Base-by-base conservation (phyloP, 2,797 vertebrate species). In the Spheniscus humboldti region DNA sequence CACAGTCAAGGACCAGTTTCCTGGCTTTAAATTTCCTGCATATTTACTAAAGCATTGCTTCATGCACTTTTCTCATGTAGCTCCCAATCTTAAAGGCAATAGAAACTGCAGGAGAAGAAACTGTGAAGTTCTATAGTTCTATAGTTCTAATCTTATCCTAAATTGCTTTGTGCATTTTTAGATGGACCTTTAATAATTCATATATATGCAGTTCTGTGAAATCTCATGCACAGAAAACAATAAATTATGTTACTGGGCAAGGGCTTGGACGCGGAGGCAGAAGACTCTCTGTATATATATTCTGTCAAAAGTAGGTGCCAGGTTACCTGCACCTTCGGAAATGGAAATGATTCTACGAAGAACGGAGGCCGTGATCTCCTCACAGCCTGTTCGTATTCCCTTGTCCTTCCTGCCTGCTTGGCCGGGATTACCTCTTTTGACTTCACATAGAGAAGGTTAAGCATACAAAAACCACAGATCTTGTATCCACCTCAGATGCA, bases 21-120 rank as follows among this genome's bases (percentile, higher is more conserved):
- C 39, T 45, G n/a, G 68, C 72, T 96, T 91, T 55, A 86, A 57
- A 88, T 91, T 95, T 92, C 59, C 79, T 95, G 73, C 15, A 37
- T 77, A 68, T 94, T 94, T 90, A 90, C 87, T 45, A 79, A 86
- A 92, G 37, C 35, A 69, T 35, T 82, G 19, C 20, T 91, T 86
- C 10, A 5, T 45, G 20, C 31, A 43, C 24, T 94, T 86, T 39
- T 18, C 41, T 62, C 33, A 79, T n/a, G 13, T 60, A 72, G 39
- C 16, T 83, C 19, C 18, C 52, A 41, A 19, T 75, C 50, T 66
- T 72, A 92, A 93, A 91, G n/a, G 57, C 41, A 92, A 74, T 11
- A 69, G 60, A 83, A 94, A 81, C 62, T 62, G 33, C 39, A 92
- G 37, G 41, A 83, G 55, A 91, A 89, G 33, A 80, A 55, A 57